These are phyloP conservation scores for Platysternon megacephalum DNA, from an alignment of 2,113 vertebrate genomes.

Conservation along the genomic window DNA sequence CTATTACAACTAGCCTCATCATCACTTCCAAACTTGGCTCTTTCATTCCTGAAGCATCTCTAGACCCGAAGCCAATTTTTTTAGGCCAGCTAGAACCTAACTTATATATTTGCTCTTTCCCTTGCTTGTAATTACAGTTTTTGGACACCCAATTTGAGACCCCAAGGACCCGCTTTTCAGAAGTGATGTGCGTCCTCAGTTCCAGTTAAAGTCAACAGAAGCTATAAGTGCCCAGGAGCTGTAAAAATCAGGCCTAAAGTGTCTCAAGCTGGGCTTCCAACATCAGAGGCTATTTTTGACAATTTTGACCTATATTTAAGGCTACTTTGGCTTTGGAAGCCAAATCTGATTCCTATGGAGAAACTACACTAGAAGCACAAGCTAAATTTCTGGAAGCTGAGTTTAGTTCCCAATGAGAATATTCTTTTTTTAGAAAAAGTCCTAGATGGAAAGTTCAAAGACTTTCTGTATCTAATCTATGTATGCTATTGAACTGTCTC, in stretches of 20 bases:
- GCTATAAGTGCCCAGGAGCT: neutral
- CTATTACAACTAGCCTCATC: neutral
- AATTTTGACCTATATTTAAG: neutral
- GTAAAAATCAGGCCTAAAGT: neutral
- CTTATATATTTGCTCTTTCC: neutral
- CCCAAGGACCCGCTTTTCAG: neutral
- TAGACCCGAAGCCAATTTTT: neutral
- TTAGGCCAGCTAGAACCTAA: neutral
- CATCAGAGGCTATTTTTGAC: neutral
- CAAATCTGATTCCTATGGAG: neutral
- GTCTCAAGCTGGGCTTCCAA: neutral
- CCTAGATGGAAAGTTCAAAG: neutral
- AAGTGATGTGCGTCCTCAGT: neutral
- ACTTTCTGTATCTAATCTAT: accelerated
- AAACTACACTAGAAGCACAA: neutral
- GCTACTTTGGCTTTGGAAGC: neutral
- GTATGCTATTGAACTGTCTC: accelerated
- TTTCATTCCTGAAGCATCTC: neutral
- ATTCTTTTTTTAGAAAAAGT: neutral
- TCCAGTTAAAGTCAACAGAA: neutral
- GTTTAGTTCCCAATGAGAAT: neutral
- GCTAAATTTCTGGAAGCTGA: neutral
- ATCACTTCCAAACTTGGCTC: neutral
- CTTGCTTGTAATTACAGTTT: neutral
- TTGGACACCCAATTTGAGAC: neutral